Conservation (phyloP, 1,140 invertebrate genomes). For the Drosophila truncata region DNA sequence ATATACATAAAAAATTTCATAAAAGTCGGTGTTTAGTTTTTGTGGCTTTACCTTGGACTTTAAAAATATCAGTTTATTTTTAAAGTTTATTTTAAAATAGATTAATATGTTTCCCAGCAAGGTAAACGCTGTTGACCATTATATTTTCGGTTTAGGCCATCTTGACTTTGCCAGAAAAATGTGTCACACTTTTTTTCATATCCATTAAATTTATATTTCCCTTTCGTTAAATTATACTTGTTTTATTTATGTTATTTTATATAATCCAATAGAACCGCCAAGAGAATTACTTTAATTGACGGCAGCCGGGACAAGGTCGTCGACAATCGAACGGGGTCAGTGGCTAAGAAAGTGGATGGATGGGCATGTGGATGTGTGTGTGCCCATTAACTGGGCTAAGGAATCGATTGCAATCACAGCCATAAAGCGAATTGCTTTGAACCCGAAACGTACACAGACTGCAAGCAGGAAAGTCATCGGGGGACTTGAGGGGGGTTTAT, state of each 20-base stretch:
- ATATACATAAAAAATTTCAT: too few relatives aligned
- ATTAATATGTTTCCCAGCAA: not conserved
- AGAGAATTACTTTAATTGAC: constrained; percentile 53
- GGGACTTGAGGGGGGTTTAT: not conserved
- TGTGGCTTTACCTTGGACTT: too few relatives aligned
- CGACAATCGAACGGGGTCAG: constrained; percentile 50
- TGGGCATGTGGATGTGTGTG: not conserved
- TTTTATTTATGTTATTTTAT: not conserved
- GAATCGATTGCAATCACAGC: constrained; percentile 58
- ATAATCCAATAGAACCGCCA: constrained; percentile 1
- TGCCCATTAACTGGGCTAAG: constrained; percentile 33
- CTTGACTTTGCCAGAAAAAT: not conserved
- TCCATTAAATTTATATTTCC: not conserved
- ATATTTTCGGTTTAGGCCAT: not conserved
- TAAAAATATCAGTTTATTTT: too few relatives aligned
- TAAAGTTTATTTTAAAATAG: not conserved
- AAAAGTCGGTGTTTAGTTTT: too few relatives aligned
- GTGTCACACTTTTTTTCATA: not conserved
- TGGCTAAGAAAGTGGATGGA: constrained; percentile 19
- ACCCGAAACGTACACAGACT: constrained; percentile 25
- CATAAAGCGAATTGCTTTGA: constrained; percentile 52
- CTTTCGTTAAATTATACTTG: not conserved
- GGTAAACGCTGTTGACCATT: not conserved
- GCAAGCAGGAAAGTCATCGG: constrained; percentile 25
- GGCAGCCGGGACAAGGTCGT: constrained; percentile 26